Evolutionary conservation across 2,113 vertebrate genomes (phyloP).

Genomic region (Siniperca chuatsi): DNA sequence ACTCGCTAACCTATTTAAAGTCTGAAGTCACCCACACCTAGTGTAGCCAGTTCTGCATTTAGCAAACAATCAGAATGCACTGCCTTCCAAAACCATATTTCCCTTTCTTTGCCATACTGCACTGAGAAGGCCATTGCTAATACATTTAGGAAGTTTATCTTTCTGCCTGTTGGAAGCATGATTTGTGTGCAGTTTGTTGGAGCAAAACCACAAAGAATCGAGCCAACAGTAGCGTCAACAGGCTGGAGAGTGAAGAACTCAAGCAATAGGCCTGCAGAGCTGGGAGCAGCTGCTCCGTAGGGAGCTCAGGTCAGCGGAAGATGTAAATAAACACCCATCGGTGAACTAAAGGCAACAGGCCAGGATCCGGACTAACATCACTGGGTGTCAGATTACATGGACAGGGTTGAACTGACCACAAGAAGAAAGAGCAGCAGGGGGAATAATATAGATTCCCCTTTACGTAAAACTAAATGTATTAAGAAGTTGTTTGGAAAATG

Average conservation of each 20-base stretch:
- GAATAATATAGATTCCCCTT: constrained; percentile 14
- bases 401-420: constrained; percentile 30
- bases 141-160: constrained; percentile 45
- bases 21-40: constrained; percentile 58
- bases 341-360: constrained; percentile 27
- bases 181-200: constrained; percentile 56
- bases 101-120: constrained; percentile 30
- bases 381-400: constrained; percentile 22
- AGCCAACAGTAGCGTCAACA: constrained; percentile 57
- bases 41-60: constrained; percentile 39
- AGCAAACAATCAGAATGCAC: constrained; percentile 38
- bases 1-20: constrained; percentile 82
- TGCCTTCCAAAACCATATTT: constrained; percentile 50
- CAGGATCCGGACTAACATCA: constrained; percentile 29
- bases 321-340: constrained; percentile 46
- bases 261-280: constrained; percentile 34
- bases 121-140: constrained; percentile 17
- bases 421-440: constrained; percentile 19
- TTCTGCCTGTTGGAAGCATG: constrained; percentile 42
- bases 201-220: constrained; percentile 45
- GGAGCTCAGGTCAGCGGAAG: constrained; percentile 42
- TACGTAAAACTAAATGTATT: constrained; percentile 4
- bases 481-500: constrained; percentile 37
- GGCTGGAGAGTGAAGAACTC: constrained; percentile 39
- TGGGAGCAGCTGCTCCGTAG: constrained; percentile 29